Evolutionary conservation across 2,888 invertebrate genomes (phyloP).

Genomic region (Ophioninae sp.): DNA sequence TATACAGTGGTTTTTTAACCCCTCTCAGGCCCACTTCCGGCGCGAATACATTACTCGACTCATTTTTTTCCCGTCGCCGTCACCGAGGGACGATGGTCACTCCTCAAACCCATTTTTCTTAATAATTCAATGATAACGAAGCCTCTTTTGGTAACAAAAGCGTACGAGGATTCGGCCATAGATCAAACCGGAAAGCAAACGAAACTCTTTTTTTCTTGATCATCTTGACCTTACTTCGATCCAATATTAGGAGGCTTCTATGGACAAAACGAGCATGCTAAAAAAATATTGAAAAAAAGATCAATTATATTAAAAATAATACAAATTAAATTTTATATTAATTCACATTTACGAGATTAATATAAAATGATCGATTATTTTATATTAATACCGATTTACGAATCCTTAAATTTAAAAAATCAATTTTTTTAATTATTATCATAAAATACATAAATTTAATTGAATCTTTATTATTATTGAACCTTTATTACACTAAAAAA

Average conservation of each 20-base stretch:
- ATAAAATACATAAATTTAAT: no score
- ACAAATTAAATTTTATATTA: no score
- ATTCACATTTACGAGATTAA: no score
- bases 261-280: no score
- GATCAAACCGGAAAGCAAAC: neutral
- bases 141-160: neutral
- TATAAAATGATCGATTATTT: no score
- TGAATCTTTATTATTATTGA: no score
- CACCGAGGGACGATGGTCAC: slow-evolving; percentile 71
- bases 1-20: slow-evolving; percentile 64
- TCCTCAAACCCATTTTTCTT: slow-evolving; percentile 38
- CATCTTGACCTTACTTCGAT: neutral
- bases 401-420: no score
- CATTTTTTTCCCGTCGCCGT: slow-evolving; percentile 70
- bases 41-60: slow-evolving; percentile 77
- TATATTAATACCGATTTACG: no score
- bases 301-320: no score
- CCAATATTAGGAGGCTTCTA: neutral
- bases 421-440: no score
- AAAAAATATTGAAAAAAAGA: no score
- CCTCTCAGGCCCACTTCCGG: slow-evolving; percentile 76
- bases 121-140: neutral
- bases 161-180: slow-evolving; percentile 1
- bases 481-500: no score
- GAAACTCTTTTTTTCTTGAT: neutral